Percentiles rank a stretch among this genome's conserved stretches.
Evolutionary conservation across 2,113 vertebrate species (phyloP).

Genomic region (Piaya cayana): DNA sequence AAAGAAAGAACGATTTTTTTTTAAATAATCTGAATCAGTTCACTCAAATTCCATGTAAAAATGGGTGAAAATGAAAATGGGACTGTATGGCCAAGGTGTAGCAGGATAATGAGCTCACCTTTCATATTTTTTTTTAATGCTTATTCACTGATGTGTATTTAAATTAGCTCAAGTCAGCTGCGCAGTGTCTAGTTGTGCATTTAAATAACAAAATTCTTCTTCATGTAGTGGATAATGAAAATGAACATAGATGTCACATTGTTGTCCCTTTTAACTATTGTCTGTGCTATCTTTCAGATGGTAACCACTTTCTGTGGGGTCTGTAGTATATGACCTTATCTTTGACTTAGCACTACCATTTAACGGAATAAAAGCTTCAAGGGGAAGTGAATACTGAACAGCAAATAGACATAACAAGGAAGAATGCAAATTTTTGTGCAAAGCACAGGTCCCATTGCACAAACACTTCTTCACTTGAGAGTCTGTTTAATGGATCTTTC

Average conservation of each 20-base stretch:
- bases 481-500: not conserved
- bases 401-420: not conserved
- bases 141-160: not conserved
- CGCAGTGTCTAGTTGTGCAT: not conserved
- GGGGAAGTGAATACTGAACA: not conserved
- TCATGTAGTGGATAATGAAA: not conserved
- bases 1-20: not conserved
- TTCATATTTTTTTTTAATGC: not conserved
- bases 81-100: not conserved
- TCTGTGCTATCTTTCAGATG: not conserved
- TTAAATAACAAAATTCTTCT: not conserved
- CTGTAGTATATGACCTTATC: not conserved
- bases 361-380: not conserved
- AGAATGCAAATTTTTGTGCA: not conserved
- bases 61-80: not conserved
- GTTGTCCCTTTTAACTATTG: not conserved
- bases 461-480: not conserved
- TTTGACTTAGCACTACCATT: not conserved
- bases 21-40: not conserved
- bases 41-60: not conserved
- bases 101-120: not conserved
- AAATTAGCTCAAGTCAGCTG: not conserved
- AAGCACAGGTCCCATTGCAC: fast-evolving
- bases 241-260: not conserved
- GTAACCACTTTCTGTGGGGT: not conserved